Evolutionary conservation across 2,113 vertebrate genomes (phyloP), one percentile per base, ranked within the genome.

Genomic region (Tachuris rubrigastra): DNA sequence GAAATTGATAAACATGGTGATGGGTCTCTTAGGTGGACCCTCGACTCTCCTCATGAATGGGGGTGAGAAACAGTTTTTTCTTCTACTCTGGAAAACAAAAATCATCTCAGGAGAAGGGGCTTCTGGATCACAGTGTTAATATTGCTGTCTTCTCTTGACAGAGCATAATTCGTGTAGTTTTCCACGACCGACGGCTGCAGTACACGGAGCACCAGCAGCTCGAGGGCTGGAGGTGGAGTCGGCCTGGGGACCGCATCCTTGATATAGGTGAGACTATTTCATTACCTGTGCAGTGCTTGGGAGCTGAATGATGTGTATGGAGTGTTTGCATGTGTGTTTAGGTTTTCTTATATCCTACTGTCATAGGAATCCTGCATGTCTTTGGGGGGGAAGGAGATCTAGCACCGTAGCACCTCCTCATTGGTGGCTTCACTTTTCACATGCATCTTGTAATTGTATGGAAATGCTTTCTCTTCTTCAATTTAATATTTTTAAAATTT

Each of bases 121-220:
- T 46, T 88, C 44, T 87, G 79, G 73, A 56, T 60, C 50, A 42
- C 4, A 0, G 30, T 78, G 67, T 71, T 97, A 17, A 96, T 22
- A 27, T 12, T 77, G 9, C 33, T 56, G 39, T 85, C 90, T 89
- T 95, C 76, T 92, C 95, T 78, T 97, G 52, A 96, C 96, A 99
- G 99, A 99, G 99, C 93, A 99, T 98, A 71, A 98, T 99, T 82
- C 98, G 99, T 1, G 99, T 99, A 52, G 98, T 99, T 95, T 99
- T 99, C 95, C 99, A 99, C 4, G 99, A 99, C 87, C 98, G 99
- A 9, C 98, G 99, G 5, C 97, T 99, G 93, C 99, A 99, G 96
- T 99, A 99, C 72, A 98, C 98, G 4, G 99, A 99, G 94, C 99
- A 99, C 90, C 99, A 99, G 94, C 99, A 99, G 98, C 97, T 99